A percentile compares a stretch with the other conserved stretches of the same genome.
Conservation (phyloP, 2,113 vertebrate genomes). For the Trematomus loennbergii region DNA sequence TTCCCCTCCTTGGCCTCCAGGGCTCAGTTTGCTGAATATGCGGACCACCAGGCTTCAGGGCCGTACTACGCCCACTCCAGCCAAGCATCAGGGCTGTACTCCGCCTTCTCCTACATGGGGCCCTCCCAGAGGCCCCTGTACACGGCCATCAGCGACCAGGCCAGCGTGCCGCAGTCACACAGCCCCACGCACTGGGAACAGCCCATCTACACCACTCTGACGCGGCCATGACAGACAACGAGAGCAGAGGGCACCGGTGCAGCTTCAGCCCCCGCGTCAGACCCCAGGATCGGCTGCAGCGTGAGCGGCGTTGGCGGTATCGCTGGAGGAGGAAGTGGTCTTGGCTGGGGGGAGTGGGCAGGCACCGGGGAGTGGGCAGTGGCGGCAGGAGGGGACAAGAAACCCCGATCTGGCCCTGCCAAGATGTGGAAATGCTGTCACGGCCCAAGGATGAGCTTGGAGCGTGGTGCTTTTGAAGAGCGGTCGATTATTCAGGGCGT, state of each 20-base stretch:
- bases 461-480: conserved; percentile 31
- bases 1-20: conserved; percentile 96
- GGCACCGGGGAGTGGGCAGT: conserved; percentile 58
- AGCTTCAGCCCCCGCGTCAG: conserved; percentile 61
- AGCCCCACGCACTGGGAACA: conserved; percentile 99
- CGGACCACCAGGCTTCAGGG: conserved; percentile 95
- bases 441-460: conserved; percentile 50
- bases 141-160: conserved; percentile 95
- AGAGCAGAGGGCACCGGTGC: conserved; percentile 62
- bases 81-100: conserved; percentile 95
- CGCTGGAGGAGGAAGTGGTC: conserved; percentile 38
- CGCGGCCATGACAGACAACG: conserved; percentile 90
- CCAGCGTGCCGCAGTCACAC: conserved; percentile 92
- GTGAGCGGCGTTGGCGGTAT: conserved; percentile 6
- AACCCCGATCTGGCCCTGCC: conserved; percentile 43
- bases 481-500: conserved; percentile 28
- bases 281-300: conserved; percentile 50
- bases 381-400: conserved; percentile 46
- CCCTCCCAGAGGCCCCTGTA: conserved; percentile 97
- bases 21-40: conserved; percentile 96
- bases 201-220: conserved; percentile 97
- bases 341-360: conserved; percentile 58
- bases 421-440: conserved; percentile 40
- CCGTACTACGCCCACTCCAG: conserved; percentile 95
- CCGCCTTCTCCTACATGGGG: conserved; percentile 99